phyloP scores from a whole-genome alignment of 2,888 invertebrate genomes.

The Eristalis tenax region DNA sequence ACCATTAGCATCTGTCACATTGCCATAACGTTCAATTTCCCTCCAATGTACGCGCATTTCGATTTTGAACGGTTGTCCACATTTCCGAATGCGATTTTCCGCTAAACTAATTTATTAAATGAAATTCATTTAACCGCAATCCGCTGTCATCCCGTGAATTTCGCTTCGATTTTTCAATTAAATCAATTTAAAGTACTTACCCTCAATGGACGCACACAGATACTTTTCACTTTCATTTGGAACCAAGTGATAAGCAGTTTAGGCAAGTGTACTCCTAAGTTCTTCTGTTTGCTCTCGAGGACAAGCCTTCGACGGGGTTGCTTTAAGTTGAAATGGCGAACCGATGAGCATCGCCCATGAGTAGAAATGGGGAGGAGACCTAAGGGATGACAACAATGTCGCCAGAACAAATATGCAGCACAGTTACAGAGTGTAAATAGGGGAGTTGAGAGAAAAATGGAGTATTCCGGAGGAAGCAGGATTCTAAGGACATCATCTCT shows the following conservation, averaged over 20 bases:
- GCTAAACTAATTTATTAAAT: neutral
- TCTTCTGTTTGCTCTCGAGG: neutral
- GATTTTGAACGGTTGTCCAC: neutral
- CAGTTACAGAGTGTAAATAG: conserved; percentile 12
- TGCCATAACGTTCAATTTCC: too few relatives aligned
- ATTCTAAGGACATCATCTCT: conserved; percentile 4
- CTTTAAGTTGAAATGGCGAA: conserved; percentile 14
- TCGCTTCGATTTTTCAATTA: neutral
- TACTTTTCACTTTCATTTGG: neutral
- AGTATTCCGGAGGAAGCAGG: conserved; percentile 2
- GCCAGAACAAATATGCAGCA: conserved; percentile 27
- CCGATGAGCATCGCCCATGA: conserved; percentile 4
- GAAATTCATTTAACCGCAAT: neutral
- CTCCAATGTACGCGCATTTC: neutral
- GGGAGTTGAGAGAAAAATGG: conserved; percentile 30
- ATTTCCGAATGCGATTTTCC: neutral
- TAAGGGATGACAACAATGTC: conserved; percentile 19
- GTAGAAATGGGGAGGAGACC: neutral
- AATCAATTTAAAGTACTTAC: neutral
- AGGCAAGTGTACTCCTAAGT: neutral
- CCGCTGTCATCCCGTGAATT: neutral
- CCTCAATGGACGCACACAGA: neutral
- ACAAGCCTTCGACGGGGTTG: neutral
- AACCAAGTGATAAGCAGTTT: neutral
- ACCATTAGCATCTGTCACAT: neutral